These are phyloP conservation scores for Frankliniella fusca DNA, from an alignment of 2,888 invertebrate genomes.

Conservation along the genomic window DNA sequence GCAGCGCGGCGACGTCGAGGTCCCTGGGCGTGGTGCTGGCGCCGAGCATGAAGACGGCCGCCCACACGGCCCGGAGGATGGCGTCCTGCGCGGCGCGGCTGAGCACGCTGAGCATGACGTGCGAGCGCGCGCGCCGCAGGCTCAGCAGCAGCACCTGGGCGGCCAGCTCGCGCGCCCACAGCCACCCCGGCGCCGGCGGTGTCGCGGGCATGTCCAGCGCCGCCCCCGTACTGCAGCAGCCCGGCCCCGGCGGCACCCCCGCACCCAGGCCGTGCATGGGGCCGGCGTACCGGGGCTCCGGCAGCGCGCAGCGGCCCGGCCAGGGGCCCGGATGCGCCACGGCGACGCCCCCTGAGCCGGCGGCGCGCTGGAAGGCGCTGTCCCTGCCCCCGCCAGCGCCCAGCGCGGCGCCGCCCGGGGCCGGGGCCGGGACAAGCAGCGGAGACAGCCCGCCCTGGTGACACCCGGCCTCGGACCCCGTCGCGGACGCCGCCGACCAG, in stretches of 20 bases:
- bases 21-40: constrained; percentile 41
- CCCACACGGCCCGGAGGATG: constrained; percentile 40
- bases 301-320: too few relatives aligned
- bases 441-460: too few relatives aligned
- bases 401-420: neutral
- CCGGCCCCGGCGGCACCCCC: neutral
- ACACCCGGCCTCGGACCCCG: neutral
- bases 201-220: neutral
- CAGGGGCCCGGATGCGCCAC: too few relatives aligned
- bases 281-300: too few relatives aligned
- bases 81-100: constrained; percentile 39
- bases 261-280: neutral
- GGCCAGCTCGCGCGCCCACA: constrained; percentile 38
- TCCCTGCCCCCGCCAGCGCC: neutral
- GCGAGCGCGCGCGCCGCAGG: constrained; percentile 38
- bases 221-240: neutral
- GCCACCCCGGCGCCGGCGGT: neutral
- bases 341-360: too few relatives aligned
- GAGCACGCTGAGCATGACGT: constrained; percentile 36
- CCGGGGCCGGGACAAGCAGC: neutral
- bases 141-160: constrained; percentile 40
- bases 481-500: neutral
- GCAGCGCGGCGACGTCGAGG: constrained; percentile 36
- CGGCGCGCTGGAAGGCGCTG: neutral
- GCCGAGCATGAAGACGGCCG: constrained; percentile 40